Conservation (phyloP, 2,888 invertebrate species). For the Mechanitis messenoides region DNA sequence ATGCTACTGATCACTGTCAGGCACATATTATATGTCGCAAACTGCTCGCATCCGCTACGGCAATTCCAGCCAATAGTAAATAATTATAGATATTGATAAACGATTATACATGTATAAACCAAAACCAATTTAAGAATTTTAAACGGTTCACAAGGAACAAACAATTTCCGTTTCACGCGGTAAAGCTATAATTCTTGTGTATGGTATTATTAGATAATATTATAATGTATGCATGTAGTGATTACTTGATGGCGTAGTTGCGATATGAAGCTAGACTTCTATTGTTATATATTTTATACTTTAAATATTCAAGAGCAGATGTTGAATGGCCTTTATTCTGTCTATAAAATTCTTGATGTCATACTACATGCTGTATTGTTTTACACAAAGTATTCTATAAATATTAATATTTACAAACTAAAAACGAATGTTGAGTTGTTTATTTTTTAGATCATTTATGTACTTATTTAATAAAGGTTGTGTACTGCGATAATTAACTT, state of each 20-base stretch:
- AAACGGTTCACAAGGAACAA: constrained; percentile 34
- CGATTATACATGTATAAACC: constrained; percentile 34
- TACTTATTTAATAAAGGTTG: too few relatives aligned
- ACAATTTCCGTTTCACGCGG: constrained; percentile 31
- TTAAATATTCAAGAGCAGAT: constrained; percentile 56
- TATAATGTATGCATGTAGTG: constrained; percentile 17
- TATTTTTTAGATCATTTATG: not conserved
- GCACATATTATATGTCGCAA: constrained; percentile 65
- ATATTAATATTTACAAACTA: constrained; percentile 9
- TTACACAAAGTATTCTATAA: not conserved
- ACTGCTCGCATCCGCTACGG: constrained; percentile 69
- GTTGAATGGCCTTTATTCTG: constrained; percentile 44
- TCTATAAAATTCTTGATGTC: constrained; percentile 46
- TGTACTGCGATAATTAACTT: too few relatives aligned
- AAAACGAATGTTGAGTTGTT: constrained; percentile 3
- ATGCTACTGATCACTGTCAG: constrained; percentile 61
- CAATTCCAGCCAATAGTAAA: constrained; percentile 63
- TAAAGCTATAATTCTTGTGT: constrained; percentile 30
- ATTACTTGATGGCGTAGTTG: constrained; percentile 13
- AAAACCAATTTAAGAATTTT: constrained; percentile 30
- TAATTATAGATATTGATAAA: constrained; percentile 69
- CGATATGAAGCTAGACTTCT: constrained; percentile 1
- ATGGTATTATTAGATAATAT: constrained; percentile 23
- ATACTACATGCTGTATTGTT: constrained; percentile 35
- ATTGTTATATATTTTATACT: constrained; percentile 35